phyloP scores from a whole-genome alignment of 2,888 invertebrate genomes.

The Drosophila birchii region DNA sequence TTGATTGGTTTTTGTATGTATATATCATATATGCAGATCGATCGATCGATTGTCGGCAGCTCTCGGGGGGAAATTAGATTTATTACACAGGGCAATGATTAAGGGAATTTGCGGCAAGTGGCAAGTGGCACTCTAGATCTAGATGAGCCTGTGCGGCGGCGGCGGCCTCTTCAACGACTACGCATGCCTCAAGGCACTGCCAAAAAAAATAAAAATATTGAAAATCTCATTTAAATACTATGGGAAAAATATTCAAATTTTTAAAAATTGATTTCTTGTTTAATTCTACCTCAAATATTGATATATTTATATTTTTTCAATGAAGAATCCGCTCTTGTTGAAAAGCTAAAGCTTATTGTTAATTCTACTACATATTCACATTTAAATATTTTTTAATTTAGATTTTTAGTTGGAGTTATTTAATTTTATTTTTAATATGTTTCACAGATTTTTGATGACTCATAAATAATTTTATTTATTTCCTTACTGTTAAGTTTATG shows the following conservation, averaged over 20 bases:
- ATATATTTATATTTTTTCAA: no score
- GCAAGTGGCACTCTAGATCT: slow-evolving; percentile 44
- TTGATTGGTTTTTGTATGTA: slow-evolving; percentile 24
- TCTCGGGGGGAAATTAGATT: slow-evolving; percentile 65
- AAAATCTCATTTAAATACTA: not conserved
- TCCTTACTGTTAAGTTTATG: no score
- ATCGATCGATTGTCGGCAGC: slow-evolving; percentile 31
- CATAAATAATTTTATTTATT: no score
- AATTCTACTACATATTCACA: not conserved
- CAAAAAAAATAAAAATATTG: not conserved
- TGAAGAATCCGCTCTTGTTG: no score
- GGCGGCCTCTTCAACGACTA: slow-evolving; percentile 14
- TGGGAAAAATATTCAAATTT: no score
- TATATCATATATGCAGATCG: slow-evolving; percentile 1
- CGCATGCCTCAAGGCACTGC: slow-evolving; percentile 8
- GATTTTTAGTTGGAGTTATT: not conserved
- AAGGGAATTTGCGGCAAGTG: slow-evolving; percentile 53
- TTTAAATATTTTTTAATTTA: not conserved
- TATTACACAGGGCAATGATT: slow-evolving; percentile 65
- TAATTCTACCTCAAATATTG: no score
- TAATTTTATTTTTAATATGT: no score
- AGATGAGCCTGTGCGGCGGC: slow-evolving; percentile 22
- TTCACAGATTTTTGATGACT: no score
- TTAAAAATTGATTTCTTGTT: no score
- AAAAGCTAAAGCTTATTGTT: no score